Conservation (phyloP, 2,797 vertebrate genomes). For the Gambelia wislizenii region DNA sequence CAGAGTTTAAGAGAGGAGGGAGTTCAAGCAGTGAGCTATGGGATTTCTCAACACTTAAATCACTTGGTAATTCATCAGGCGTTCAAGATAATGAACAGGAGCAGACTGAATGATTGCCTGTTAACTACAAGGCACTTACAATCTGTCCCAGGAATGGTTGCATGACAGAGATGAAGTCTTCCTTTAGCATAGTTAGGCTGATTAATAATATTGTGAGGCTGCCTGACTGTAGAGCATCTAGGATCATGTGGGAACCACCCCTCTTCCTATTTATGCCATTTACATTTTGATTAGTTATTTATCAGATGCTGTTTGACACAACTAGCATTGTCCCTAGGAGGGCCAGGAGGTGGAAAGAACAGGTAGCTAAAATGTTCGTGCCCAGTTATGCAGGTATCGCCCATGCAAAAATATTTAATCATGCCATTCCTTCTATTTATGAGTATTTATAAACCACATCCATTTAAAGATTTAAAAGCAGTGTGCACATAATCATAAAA, state of each 20-base stretch:
- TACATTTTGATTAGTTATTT: constrained; percentile 38
- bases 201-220: constrained; percentile 54
- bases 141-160: constrained; percentile 39
- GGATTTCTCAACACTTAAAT: constrained; percentile 64
- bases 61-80: constrained; percentile 67
- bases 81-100: constrained; percentile 64
- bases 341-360: background rate
- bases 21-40: constrained; percentile 49
- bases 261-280: constrained; percentile 43
- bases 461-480: background rate
- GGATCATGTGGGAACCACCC: constrained; percentile 28
- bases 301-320: constrained; percentile 19
- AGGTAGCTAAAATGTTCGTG: background rate
- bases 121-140: constrained; percentile 61
- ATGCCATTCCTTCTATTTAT: background rate
- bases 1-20: constrained; percentile 43
- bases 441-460: background rate
- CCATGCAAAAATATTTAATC: background rate
- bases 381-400: background rate
- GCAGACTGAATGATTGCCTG: constrained; percentile 54
- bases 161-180: constrained; percentile 58
- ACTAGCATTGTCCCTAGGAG: background rate
- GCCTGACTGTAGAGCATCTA: constrained; percentile 3
- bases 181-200: constrained; percentile 28
- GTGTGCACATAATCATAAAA: no score